Percentiles rank a stretch among this genome's conserved stretches.
These are phyloP conservation scores for Phyllotis vaccarum DNA, from an alignment of 2,797 vertebrate species.

Conservation along the genomic window DNA sequence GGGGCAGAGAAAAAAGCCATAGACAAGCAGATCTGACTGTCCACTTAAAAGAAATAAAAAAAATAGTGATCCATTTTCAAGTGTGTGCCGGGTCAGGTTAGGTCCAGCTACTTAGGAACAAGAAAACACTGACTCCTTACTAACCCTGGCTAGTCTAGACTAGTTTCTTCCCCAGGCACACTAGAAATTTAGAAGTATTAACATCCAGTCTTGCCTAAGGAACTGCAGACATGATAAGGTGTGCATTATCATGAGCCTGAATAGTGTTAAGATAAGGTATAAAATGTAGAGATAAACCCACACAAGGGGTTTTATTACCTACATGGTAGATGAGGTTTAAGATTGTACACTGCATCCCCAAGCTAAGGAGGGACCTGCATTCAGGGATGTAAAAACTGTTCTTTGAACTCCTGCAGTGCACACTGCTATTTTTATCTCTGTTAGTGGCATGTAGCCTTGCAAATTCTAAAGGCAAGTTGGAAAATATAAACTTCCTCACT, in stretches of 20 bases:
- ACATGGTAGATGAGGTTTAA: not conserved
- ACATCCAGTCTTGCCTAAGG: not conserved
- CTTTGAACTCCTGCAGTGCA: not conserved
- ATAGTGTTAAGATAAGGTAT: not conserved
- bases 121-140: not conserved
- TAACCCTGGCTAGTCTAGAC: not conserved
- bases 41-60: not conserved
- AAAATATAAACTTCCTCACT: not conserved
- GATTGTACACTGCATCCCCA: accelerated
- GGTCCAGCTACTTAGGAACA: not conserved
- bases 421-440: not conserved
- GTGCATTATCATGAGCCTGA: not conserved
- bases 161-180: not conserved
- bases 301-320: not conserved
- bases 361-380: too few relatives aligned
- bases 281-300: not conserved
- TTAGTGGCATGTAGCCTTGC: not conserved
- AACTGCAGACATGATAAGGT: not conserved
- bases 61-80: not conserved
- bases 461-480: not conserved
- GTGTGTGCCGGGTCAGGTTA: not conserved
- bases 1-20: not conserved
- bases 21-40: accelerated
- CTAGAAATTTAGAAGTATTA: not conserved
- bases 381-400: not conserved